Evolutionary conservation across 1,140 invertebrate genomes (phyloP).

Genomic region (Trissolcus basalis): DNA sequence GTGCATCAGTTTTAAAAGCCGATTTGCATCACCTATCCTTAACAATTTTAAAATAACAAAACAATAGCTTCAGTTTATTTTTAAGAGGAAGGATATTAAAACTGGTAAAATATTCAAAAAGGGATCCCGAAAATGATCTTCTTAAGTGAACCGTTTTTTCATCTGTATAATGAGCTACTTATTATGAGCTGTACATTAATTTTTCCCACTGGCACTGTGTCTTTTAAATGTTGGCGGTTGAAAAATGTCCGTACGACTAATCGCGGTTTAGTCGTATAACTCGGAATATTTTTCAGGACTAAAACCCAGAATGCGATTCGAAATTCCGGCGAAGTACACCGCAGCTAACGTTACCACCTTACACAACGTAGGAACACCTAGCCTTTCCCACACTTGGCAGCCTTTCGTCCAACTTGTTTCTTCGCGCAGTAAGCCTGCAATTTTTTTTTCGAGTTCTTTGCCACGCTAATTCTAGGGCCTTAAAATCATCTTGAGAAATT

Average conservation of each 20-base stretch:
- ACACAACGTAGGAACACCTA: slow-evolving; percentile 58
- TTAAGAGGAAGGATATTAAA: too few species aligned
- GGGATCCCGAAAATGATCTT: too few species aligned
- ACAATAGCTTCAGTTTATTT: too few species aligned
- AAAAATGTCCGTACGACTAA: too few species aligned
- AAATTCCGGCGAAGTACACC: slow-evolving; percentile 28
- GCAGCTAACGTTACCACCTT: slow-evolving; percentile 41
- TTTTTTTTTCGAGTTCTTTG: slow-evolving; percentile 66
- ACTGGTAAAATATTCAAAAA: too few species aligned
- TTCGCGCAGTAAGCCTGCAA: slow-evolving; percentile 67
- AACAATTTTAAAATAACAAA: too few species aligned
- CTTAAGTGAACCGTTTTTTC: too few species aligned
- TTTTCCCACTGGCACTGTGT: too few species aligned
- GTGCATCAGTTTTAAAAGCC: slow-evolving; percentile 58
- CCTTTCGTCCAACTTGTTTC: slow-evolving; percentile 54
- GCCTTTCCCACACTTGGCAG: slow-evolving; percentile 61
- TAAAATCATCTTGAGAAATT: slow-evolving; percentile 68
- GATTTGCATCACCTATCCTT: too few species aligned
- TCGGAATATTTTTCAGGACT: slow-evolving; percentile 17
- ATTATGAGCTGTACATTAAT: too few species aligned
- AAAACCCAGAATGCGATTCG: slow-evolving; percentile 18
- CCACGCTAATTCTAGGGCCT: slow-evolving; percentile 70
- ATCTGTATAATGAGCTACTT: too few species aligned
- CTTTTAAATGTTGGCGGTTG: too few species aligned
- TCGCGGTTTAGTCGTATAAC: background rate